Evolutionary conservation across 1,140 invertebrate genomes (phyloP).

Genomic region (Meloidogyne floridensis): DNA sequence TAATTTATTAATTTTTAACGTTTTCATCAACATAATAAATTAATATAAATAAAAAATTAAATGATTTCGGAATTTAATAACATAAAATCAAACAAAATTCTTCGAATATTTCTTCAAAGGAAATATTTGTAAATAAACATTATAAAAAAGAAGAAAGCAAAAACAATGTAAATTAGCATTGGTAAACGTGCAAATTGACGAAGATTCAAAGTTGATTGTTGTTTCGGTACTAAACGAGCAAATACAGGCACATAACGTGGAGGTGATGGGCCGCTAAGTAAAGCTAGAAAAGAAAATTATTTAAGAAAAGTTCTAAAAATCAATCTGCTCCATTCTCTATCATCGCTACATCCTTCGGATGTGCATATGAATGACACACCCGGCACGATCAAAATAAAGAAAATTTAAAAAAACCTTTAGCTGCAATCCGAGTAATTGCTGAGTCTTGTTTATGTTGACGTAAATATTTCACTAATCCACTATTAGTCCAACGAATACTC

Average conservation of each 20-base stretch:
- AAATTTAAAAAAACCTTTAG: conserved; percentile 4
- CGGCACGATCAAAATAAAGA: too few relatives aligned
- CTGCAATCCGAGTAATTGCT: conserved; percentile 14
- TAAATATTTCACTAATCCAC: conserved; percentile 34
- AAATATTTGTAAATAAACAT: conserved; percentile 9
- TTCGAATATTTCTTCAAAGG: not conserved
- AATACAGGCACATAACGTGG: conserved; percentile 43
- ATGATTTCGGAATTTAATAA: not conserved
- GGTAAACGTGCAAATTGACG: conserved; percentile 28
- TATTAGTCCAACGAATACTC: conserved; percentile 33
- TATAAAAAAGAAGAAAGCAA: conserved; percentile 15
- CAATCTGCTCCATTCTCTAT: too few relatives aligned
- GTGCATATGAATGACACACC: too few relatives aligned
- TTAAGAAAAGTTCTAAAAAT: too few relatives aligned
- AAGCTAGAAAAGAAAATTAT: conserved; percentile 7
- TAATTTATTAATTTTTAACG: too few relatives aligned
- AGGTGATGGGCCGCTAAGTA: conserved; percentile 33
- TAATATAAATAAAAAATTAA: not conserved
- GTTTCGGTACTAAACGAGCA: conserved; percentile 30
- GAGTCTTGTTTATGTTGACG: conserved; percentile 33
- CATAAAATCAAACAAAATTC: not conserved
- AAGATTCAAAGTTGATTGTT: conserved; percentile 24
- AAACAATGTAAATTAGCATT: conserved; percentile 26
- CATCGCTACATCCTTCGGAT: too few relatives aligned
- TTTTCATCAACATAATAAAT: too few relatives aligned